Conservation (phyloP, 2,113 vertebrate genomes). For the Maccullochella peelii region DNA sequence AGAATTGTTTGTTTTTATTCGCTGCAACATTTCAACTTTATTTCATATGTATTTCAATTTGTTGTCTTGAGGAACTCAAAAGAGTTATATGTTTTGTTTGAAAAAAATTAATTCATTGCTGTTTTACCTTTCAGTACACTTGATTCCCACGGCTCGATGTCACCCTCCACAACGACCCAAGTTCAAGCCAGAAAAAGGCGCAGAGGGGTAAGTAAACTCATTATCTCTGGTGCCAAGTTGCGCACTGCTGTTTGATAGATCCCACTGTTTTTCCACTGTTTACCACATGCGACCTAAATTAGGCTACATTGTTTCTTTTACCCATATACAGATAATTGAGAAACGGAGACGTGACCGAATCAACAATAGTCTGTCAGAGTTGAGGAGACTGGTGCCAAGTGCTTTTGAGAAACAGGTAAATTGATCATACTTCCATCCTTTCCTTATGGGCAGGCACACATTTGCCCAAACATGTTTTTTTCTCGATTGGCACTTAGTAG, state of each 20-base stretch:
- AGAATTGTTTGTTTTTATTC: not conserved
- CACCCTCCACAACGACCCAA: constrained; percentile 91
- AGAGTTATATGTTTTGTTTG: not conserved
- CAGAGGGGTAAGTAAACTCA: constrained; percentile 89
- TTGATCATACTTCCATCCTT: not conserved
- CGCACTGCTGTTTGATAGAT: not conserved
- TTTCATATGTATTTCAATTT: not conserved
- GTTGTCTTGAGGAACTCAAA: no score
- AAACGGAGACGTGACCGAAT: constrained; percentile 97
- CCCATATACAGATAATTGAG: constrained; percentile 91
- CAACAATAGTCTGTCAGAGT: constrained; percentile 97
- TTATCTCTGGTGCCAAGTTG: not conserved
- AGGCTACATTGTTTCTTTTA: not conserved
- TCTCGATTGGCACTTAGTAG: not conserved
- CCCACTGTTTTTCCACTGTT: not conserved
- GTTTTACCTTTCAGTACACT: constrained; percentile 66
- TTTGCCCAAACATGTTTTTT: not conserved
- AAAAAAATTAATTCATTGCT: not conserved
- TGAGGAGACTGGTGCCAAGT: constrained; percentile 95
- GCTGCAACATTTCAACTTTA: not conserved
- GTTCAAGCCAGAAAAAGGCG: constrained; percentile 95
- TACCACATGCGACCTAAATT: not conserved
- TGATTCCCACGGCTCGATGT: constrained; percentile 90
- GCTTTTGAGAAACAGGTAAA: constrained; percentile 98
- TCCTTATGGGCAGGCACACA: not conserved